Evolutionary conservation across 2,797 vertebrate species (phyloP).

Genomic region (Melanogrammus aeglefinus): DNA sequence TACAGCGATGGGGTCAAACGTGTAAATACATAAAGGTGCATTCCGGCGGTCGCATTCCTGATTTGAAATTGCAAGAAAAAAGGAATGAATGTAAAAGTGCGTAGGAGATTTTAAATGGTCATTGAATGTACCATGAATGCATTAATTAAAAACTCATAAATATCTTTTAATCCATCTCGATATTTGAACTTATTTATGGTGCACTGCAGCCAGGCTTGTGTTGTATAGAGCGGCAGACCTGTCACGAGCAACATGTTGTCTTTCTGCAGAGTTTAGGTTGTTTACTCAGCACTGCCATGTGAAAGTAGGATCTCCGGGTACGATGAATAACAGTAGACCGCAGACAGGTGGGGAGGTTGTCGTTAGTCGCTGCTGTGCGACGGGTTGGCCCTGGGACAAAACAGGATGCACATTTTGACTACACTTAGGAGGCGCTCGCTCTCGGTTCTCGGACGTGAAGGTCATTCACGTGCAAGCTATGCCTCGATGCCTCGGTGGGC

Average conservation of each 20-base stretch:
- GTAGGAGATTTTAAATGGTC: slow-evolving; percentile 83
- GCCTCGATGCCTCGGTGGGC: not conserved
- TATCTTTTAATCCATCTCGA: slow-evolving; percentile 58
- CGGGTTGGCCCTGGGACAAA: not conserved
- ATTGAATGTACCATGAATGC: slow-evolving; percentile 93
- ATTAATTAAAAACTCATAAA: slow-evolving; percentile 91
- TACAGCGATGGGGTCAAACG: slow-evolving; percentile 80
- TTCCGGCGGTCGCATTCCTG: slow-evolving; percentile 75
- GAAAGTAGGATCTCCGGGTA: too few relatives aligned
- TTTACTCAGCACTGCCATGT: not conserved
- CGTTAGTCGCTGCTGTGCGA: not conserved
- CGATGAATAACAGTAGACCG: not conserved
- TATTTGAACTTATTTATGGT: slow-evolving; percentile 33
- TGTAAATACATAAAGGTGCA: slow-evolving; percentile 87
- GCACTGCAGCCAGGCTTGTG: not conserved
- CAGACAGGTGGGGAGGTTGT: not conserved
- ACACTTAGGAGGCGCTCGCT: not conserved
- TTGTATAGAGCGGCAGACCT: not conserved
- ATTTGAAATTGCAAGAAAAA: slow-evolving; percentile 76
- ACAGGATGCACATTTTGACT: not conserved
- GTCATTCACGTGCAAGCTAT: too few relatives aligned
- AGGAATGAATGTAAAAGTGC: slow-evolving; percentile 84
- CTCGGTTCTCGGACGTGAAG: too few relatives aligned
- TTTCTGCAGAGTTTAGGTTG: not conserved
- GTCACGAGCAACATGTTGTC: not conserved